phyloP scores from a whole-genome alignment of 2,797 vertebrate species.

The Cottoperca gobio region DNA sequence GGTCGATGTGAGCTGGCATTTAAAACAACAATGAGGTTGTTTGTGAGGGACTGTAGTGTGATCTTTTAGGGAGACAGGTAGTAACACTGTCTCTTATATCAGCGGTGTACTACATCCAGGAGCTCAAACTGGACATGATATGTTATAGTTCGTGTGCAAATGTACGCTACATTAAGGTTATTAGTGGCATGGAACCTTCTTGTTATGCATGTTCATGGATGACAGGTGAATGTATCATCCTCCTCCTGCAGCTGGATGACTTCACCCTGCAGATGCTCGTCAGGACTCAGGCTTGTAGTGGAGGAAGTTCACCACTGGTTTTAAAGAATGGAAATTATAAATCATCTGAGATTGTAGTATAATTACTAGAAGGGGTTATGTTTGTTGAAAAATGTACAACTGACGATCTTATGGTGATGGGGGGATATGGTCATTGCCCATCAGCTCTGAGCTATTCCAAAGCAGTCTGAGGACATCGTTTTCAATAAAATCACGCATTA shows the following conservation, averaged over 20 bases:
- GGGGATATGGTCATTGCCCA: background rate
- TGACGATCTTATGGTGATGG: slow-evolving; percentile 6
- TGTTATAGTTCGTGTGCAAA: background rate
- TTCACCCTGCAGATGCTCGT: slow-evolving; percentile 59
- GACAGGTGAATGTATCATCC: slow-evolving; percentile 64
- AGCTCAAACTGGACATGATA: slow-evolving; percentile 11
- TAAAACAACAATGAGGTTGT: slow-evolving; percentile 66
- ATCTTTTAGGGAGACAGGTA: slow-evolving; percentile 23
- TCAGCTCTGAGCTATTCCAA: background rate
- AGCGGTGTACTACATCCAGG: background rate
- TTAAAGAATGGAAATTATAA: background rate
- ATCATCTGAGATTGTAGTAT: background rate
- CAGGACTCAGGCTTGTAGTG: slow-evolving; percentile 3
- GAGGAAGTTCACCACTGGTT: slow-evolving; percentile 33
- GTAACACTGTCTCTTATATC: slow-evolving; percentile 25
- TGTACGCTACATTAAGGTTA: background rate
- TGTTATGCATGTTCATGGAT: slow-evolving; percentile 17
- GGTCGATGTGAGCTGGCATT: slow-evolving; percentile 78
- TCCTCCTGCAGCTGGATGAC: slow-evolving; percentile 62
- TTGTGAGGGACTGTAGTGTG: slow-evolving; percentile 41
- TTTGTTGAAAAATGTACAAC: background rate
- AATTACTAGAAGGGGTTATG: background rate
- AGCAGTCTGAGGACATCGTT: background rate
- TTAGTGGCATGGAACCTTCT: background rate
- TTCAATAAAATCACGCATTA: background rate